Percentiles rank a stretch among this genome's conserved stretches.
Evolutionary conservation across 2,888 invertebrate genomes (phyloP).

Genomic region (Gasteruption jaculator): DNA sequence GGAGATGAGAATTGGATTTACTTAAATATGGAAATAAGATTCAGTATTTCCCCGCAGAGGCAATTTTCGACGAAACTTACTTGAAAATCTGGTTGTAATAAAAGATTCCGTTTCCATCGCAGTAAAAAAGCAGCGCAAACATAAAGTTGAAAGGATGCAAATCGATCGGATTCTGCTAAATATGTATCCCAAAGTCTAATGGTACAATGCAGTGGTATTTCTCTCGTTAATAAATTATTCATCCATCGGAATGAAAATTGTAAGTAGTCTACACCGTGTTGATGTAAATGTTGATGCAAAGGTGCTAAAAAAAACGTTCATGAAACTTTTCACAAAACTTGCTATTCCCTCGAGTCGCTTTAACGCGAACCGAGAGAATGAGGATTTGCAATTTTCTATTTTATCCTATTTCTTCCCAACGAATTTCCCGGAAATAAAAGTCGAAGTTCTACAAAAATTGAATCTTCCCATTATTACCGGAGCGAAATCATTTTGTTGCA

Average conservation of each 20-base stretch:
- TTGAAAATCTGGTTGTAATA: slow-evolving; percentile 94
- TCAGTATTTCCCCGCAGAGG: no score
- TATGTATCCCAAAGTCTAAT: slow-evolving; percentile 99
- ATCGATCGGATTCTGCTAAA: slow-evolving; percentile 91
- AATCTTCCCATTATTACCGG: no score
- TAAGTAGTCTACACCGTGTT: slow-evolving; percentile 94
- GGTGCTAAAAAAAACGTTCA: slow-evolving; percentile 60
- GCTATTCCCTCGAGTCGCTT: no score
- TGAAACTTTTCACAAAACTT: no score
- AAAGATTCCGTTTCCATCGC: slow-evolving; percentile 86
- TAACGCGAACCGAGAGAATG: no score
- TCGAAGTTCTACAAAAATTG: background rate
- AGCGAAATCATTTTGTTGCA: no score
- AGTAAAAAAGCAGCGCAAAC: slow-evolving; percentile 98
- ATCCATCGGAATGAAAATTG: slow-evolving; percentile 99
- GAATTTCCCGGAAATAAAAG: no score
- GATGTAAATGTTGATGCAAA: slow-evolving; percentile 86
- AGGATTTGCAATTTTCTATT: no score
- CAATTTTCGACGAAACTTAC: no score
- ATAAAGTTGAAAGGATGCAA: slow-evolving; percentile 96
- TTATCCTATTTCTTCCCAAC: no score
- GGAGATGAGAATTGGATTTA: no score
- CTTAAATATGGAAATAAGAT: no score
- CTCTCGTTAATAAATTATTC: slow-evolving; percentile 97
- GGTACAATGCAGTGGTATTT: slow-evolving; percentile 93